Evolutionary conservation across 2,113 vertebrate genomes (phyloP).

Genomic region (Bungarus multicinctus): DNA sequence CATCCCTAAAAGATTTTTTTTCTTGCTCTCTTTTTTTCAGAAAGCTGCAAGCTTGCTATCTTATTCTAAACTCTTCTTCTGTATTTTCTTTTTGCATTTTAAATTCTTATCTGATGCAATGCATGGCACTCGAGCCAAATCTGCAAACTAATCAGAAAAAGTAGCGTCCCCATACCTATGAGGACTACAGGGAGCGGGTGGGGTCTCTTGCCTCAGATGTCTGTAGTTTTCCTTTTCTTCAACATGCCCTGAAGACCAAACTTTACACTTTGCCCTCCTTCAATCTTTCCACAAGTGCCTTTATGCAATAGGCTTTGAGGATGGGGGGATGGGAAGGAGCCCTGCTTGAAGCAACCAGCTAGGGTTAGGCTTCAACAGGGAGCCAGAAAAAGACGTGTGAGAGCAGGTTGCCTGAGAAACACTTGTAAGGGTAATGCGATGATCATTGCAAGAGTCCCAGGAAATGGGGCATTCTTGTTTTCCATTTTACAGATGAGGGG

Average conservation of each 20-base stretch:
- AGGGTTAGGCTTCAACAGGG: not conserved
- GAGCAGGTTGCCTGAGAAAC: not conserved
- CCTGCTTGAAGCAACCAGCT: not conserved
- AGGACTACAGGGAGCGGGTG: not conserved
- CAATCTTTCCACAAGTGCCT: conserved; percentile 10
- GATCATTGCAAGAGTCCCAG: not conserved
- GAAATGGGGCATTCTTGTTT: not conserved
- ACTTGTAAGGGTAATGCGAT: not conserved
- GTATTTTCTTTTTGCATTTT: not conserved
- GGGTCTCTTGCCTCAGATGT: not conserved
- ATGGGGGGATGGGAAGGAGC: not conserved
- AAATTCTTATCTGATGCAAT: not conserved
- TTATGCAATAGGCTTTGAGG: not conserved
- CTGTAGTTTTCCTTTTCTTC: conserved; percentile 12
- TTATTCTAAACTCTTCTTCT: not conserved
- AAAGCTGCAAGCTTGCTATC: not conserved
- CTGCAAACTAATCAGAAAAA: not conserved
- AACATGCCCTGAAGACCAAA: conserved; percentile 10
- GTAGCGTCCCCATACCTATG: not conserved
- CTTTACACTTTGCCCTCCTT: conserved; percentile 16
- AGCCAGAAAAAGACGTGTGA: not conserved
- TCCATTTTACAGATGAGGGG: not conserved
- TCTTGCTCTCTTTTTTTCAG: too few relatives aligned
- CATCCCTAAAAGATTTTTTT: not conserved
- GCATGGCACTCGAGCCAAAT: not conserved